phyloP scores from a whole-genome alignment of 1,140 invertebrate species.

The Dysdera silvatica region DNA sequence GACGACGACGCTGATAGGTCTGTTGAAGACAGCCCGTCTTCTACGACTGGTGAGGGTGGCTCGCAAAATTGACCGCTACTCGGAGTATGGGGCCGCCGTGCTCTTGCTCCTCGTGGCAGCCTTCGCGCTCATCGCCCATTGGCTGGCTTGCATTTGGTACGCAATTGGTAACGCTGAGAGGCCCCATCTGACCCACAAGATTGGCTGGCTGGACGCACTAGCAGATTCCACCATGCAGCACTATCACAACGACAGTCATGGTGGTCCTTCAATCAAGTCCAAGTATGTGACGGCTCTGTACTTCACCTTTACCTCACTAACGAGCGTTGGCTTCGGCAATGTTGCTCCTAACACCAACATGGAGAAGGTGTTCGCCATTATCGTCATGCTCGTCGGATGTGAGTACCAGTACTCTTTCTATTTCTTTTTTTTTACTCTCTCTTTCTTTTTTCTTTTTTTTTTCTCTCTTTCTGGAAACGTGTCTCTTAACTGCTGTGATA shows the following conservation, averaged over 20 bases:
- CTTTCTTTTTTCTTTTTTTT: too few species aligned
- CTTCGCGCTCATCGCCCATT: conserved; percentile 96
- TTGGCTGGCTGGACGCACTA: conserved; percentile 87
- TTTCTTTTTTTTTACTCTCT: too few species aligned
- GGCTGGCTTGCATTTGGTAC: conserved; percentile 98
- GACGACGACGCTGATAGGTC: conserved; percentile 95
- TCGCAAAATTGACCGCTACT: conserved; percentile 94
- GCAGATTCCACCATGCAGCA: conserved; percentile 79
- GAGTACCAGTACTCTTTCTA: too few species aligned
- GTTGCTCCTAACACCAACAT: conserved; percentile 92
- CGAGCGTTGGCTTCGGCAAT: conserved; percentile 97
- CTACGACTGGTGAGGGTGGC: conserved; percentile 92
- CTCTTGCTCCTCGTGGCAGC: conserved; percentile 92
- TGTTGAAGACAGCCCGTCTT: conserved; percentile 91
- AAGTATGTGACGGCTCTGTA: conserved; percentile 71
- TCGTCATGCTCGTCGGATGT: conserved; percentile 92
- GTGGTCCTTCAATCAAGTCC: conserved; percentile 67
- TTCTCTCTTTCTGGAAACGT: too few species aligned
- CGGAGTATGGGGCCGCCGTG: conserved; percentile 96
- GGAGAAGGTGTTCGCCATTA: conserved; percentile 90
- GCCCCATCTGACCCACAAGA: conserved; percentile 59
- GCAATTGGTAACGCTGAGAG: conserved; percentile 92
- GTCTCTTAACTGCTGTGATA: too few species aligned
- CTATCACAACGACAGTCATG: conserved; percentile 72
- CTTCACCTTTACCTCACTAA: conserved; percentile 95